These are phyloP conservation scores for Dione juno DNA, from an alignment of 2,888 invertebrate species.

Conservation along the genomic window DNA sequence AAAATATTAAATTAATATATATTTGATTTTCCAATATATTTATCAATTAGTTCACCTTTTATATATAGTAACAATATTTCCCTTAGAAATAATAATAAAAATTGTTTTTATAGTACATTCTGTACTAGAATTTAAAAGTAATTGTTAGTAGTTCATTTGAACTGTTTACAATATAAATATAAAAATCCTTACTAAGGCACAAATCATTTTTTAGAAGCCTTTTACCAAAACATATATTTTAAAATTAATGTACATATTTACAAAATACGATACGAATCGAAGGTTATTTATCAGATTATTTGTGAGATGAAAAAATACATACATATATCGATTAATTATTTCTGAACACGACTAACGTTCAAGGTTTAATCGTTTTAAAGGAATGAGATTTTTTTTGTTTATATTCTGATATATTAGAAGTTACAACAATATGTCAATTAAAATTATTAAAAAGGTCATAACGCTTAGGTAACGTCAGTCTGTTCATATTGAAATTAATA, in stretches of 20 bases:
- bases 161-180: no score
- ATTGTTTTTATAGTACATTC: background rate
- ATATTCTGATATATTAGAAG: slow-evolving; percentile 33
- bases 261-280: slow-evolving; percentile 36
- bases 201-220: no score
- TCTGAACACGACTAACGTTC: slow-evolving; percentile 39
- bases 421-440: slow-evolving; percentile 35
- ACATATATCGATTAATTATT: slow-evolving; percentile 38
- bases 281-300: slow-evolving; percentile 40
- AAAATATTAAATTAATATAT: background rate
- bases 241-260: background rate
- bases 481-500: no score
- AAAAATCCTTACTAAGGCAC: no score
- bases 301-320: slow-evolving; percentile 30
- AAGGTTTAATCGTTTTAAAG: slow-evolving; percentile 41
- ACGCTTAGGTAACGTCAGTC: background rate
- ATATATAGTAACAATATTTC: background rate
- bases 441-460: slow-evolving; percentile 44
- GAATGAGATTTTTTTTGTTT: slow-evolving; percentile 39
- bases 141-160: no score
- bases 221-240: background rate
- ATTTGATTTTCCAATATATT: background rate
- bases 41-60: background rate
- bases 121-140: no score
- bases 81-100: background rate